phyloP scores from a whole-genome alignment of 2,888 invertebrate species.

The Troglohyphantes excavatus region DNA sequence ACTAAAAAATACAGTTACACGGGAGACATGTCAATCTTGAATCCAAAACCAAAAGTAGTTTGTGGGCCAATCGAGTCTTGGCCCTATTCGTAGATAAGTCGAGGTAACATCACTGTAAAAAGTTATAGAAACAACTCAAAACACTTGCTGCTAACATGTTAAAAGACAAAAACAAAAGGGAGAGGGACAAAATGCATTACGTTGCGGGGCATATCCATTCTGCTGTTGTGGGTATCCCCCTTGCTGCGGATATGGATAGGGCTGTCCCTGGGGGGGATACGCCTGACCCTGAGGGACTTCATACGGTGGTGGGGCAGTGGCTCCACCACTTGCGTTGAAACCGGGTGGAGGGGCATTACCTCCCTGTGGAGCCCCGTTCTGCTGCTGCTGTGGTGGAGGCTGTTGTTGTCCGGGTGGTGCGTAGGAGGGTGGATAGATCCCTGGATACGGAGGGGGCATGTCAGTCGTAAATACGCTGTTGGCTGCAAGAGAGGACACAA shows the following conservation, averaged over 20 bases:
- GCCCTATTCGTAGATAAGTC: too few species aligned
- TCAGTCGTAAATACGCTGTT: conserved; percentile 94
- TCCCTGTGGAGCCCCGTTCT: conserved; percentile 31
- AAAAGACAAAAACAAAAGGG: too few species aligned
- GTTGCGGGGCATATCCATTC: neutral
- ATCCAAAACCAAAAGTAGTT: too few species aligned
- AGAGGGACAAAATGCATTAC: neutral
- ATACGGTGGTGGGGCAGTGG: conserved; percentile 44
- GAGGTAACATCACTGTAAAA: too few species aligned
- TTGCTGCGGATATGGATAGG: neutral
- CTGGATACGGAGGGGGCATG: conserved; percentile 97
- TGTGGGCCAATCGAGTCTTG: too few species aligned
- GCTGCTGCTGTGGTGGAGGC: neutral
- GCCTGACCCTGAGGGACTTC: conserved; percentile 12
- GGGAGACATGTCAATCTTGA: too few species aligned
- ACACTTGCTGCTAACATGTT: too few species aligned
- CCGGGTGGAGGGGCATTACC: conserved; percentile 4
- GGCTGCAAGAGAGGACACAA: conserved; percentile 84
- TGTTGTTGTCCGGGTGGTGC: conserved; percentile 49
- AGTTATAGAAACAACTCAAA: too few species aligned
- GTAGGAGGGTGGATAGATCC: conserved; percentile 85
- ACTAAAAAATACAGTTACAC: too few species aligned
- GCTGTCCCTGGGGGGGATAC: neutral
- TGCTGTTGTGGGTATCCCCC: too few species aligned
- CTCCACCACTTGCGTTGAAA: neutral